Conservation (phyloP, 2,888 invertebrate species). For the Hypsopygia costalis region DNA sequence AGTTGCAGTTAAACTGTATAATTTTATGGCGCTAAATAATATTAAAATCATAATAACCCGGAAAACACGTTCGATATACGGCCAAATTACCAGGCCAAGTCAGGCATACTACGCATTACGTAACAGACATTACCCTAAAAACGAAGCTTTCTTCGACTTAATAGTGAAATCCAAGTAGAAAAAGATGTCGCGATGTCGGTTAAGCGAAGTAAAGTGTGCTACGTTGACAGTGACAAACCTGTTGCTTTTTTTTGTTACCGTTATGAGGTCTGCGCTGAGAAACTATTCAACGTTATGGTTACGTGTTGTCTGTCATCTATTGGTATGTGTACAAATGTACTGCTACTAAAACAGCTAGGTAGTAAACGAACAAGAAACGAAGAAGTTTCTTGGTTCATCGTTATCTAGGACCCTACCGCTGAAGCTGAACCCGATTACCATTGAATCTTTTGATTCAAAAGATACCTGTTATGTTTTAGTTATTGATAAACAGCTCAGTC, state of each 20-base stretch:
- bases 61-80: conserved; percentile 1
- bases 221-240: conserved; percentile 13
- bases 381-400: too few relatives aligned
- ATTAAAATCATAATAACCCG: conserved; percentile 1
- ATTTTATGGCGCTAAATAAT: conserved; percentile 1
- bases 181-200: conserved; percentile 14
- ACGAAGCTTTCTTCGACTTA: conserved; percentile 6
- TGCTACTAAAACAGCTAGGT: too few relatives aligned
- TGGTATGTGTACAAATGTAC: too few relatives aligned
- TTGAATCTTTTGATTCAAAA: too few relatives aligned
- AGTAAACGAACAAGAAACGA: too few relatives aligned
- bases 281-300: conserved; percentile 4
- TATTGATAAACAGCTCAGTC: too few relatives aligned
- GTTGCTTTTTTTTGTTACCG: conserved; percentile 14
- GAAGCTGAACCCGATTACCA: too few relatives aligned
- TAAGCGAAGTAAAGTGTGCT: conserved; percentile 9
- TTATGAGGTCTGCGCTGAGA: conserved; percentile 8
- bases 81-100: not conserved
- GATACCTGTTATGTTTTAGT: too few relatives aligned
- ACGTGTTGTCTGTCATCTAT: conserved; percentile 1
- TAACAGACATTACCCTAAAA: conserved; percentile 13
- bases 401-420: too few relatives aligned
- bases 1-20: too few relatives aligned
- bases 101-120: conserved; percentile 7
- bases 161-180: conserved; percentile 12